These are phyloP conservation scores for Brachycybe producta DNA, from an alignment of 2,888 invertebrate species.

Conservation along the genomic window DNA sequence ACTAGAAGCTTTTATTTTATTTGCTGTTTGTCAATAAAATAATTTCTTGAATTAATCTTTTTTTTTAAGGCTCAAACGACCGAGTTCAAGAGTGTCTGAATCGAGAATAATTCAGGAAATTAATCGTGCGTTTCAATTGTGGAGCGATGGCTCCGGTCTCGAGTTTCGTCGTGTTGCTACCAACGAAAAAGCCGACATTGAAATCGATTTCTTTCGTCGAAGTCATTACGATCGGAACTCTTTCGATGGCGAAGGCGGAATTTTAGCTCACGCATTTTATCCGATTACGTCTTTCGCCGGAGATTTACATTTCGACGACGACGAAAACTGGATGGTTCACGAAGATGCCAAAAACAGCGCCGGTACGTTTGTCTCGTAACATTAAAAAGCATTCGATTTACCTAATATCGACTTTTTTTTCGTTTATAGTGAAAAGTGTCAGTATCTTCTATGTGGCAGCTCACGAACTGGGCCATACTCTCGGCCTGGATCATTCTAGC, in stretches of 20 bases:
- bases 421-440: conserved; percentile 27
- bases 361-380: background rate
- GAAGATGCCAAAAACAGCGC: conserved; percentile 6
- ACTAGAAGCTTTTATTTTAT: too few species aligned
- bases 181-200: conserved; percentile 65
- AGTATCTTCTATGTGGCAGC: conserved; percentile 81
- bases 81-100: background rate
- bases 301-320: conserved; percentile 84
- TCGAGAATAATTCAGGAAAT: conserved; percentile 32
- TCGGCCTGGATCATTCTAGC: conserved; percentile 77
- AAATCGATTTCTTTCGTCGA: conserved; percentile 65
- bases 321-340: conserved; percentile 59
- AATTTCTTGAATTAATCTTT: too few species aligned
- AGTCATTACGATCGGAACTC: conserved; percentile 86
- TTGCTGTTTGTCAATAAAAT: too few species aligned
- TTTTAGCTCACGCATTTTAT: conserved; percentile 85
- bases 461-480: conserved; percentile 83
- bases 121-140: conserved; percentile 63
- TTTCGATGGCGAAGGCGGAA: conserved; percentile 78
- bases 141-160: conserved; percentile 72
- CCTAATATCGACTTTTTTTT: background rate
- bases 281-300: conserved; percentile 73
- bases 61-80: background rate
- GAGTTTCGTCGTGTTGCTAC: conserved; percentile 66
- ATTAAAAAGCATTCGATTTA: background rate